Percentiles rank a stretch among this genome's conserved stretches.
Evolutionary conservation across 2,888 invertebrate species (phyloP).

Genomic region (Eueremaeus valkanovi): DNA sequence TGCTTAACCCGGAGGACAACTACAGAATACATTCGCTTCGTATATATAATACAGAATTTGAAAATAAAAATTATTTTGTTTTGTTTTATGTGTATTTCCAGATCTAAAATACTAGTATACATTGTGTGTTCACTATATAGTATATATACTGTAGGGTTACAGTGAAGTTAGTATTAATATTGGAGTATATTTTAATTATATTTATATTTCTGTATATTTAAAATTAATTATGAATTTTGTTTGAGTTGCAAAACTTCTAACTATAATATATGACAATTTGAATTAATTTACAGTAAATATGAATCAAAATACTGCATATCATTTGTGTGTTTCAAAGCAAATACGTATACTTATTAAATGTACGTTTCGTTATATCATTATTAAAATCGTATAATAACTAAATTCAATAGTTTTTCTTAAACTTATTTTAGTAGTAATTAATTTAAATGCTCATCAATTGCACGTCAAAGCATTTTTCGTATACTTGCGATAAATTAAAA

Average conservation of each 20-base stretch:
- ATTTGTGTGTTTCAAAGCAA: slow-evolving; percentile 3
- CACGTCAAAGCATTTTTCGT: slow-evolving; percentile 34
- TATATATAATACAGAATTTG: slow-evolving; percentile 24
- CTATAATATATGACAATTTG: slow-evolving; percentile 26
- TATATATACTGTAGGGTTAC: background rate
- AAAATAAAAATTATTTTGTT: slow-evolving; percentile 1
- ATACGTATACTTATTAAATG: slow-evolving; percentile 32
- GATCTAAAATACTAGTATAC: slow-evolving; percentile 30
- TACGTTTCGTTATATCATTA: slow-evolving; percentile 13
- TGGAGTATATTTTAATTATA: slow-evolving; percentile 18
- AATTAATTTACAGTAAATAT: slow-evolving; percentile 20
- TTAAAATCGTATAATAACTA: background rate
- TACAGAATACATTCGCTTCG: slow-evolving; percentile 12
- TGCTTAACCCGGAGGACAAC: slow-evolving; percentile 23
- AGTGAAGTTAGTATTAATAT: background rate
- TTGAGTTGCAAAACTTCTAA: slow-evolving; percentile 12
- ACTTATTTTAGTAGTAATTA: slow-evolving; percentile 4
- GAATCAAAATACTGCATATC: slow-evolving; percentile 29
- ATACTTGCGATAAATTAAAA: background rate
- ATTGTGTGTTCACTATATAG: slow-evolving; percentile 24
- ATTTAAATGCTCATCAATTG: slow-evolving; percentile 28
- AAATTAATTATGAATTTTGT: too few relatives aligned
- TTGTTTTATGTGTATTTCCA: too few relatives aligned
- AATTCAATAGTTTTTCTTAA: background rate
- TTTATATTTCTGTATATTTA: too few relatives aligned